These are phyloP conservation scores for Apis cerana DNA, from an alignment of 1,140 invertebrate species.

Conservation along the genomic window DNA sequence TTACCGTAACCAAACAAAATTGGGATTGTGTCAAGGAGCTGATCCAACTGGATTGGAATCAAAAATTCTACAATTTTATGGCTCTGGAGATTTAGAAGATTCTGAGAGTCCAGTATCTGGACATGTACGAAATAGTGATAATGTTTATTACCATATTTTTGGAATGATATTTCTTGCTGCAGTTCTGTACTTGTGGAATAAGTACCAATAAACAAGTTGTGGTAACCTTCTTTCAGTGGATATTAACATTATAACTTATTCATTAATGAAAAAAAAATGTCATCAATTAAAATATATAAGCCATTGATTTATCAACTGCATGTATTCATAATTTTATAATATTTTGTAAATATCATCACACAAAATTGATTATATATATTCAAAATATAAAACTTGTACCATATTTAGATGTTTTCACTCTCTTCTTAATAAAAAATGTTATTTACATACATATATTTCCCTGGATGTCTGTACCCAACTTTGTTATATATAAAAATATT, in stretches of 20 bases:
- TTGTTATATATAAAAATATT: neutral
- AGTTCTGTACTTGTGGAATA: slow-evolving; percentile 75
- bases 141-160: slow-evolving; percentile 73
- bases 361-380: neutral
- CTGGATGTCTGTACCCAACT: slow-evolving; percentile 40
- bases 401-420: slow-evolving; percentile 8
- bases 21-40: slow-evolving; percentile 92
- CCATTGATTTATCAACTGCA: slow-evolving; percentile 25
- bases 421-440: slow-evolving; percentile 21
- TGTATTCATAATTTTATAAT: slow-evolving; percentile 37
- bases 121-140: slow-evolving; percentile 84
- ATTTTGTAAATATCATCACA: slow-evolving; percentile 19
- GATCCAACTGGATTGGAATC: slow-evolving; percentile 90
- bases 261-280: neutral
- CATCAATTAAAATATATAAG: slow-evolving; percentile 13
- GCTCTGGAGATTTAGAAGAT: slow-evolving; percentile 84
- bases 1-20: slow-evolving; percentile 90
- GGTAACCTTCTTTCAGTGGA: slow-evolving; percentile 45
- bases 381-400: slow-evolving; percentile 10
- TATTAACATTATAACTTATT: slow-evolving; percentile 27
- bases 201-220: slow-evolving; percentile 56
- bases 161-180: slow-evolving; percentile 72
- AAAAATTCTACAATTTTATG: slow-evolving; percentile 95
- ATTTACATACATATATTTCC: slow-evolving; percentile 28
- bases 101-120: slow-evolving; percentile 85